Base-by-base conservation (phyloP, 2,797 vertebrate genomes). In the Tamandua tetradactyla region DNA sequence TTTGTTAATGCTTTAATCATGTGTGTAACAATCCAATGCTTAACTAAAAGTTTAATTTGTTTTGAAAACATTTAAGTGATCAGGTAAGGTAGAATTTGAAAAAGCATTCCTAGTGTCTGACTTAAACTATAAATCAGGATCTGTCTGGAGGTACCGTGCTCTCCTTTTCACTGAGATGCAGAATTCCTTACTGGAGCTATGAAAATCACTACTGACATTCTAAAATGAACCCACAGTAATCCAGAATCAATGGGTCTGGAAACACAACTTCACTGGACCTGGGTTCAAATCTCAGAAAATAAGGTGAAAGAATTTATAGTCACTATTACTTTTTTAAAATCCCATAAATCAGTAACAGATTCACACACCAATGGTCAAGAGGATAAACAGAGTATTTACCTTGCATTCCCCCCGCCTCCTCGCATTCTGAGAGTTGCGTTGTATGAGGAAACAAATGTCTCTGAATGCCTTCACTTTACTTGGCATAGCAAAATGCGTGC, bases 261-360 rank as follows among this genome's bases (percentile, higher is more conserved):
- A 7, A 47, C 71, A 8, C 2, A 27, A 3, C 7, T 22, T 55
- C 32, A 7, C 40, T 57, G 61, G 15, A 47, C 12, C 20, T 5
- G 11, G n/a, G 59, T 13, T 23, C 68, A 3, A n/a, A 27, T 9
- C 1, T 32, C 23, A 14, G 42, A 1, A 18, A 23, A 37, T 15
- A 6, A 47, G 32, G 49, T 17, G 23, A 64, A 37, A 23, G 32
- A 5, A 9, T 18, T 8, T 1, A 25, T 15, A 15, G 3, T 15
- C 3, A 6, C 15, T 2, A 3, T 15, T 1, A 3, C 32, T 9
- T 2, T n/a, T 3, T 4, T 8, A 47, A 2, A 17, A 32, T 25
- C 62, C n/a, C 61, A 23, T 0, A 0, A 0, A 10, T 35, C 23
- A 0, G 14, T 0, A 0, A 11, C 0, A 0, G 59, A 4, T 4